Evolutionary conservation across 2,797 vertebrate genomes (phyloP).

Genomic region (Mallotus villosus): DNA sequence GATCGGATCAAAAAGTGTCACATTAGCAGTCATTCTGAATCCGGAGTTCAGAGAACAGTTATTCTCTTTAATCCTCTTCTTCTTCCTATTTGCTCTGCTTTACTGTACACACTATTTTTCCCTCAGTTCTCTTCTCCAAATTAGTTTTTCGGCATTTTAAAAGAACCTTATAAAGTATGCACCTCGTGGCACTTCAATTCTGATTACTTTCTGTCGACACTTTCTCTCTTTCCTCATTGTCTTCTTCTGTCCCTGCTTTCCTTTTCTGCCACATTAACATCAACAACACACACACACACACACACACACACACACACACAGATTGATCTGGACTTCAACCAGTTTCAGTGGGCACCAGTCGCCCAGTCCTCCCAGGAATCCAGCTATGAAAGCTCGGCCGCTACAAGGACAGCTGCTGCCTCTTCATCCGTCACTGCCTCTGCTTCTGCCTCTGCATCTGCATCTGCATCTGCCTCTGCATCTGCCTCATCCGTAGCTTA

Average conservation of each 20-base stretch:
- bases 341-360: constrained; percentile 78
- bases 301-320: constrained; percentile 45
- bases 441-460: constrained; percentile 44
- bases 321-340: constrained; percentile 82
- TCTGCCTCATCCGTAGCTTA: constrained; percentile 51
- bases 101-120: not conserved
- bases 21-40: not conserved
- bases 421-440: constrained; percentile 37
- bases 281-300: constrained; percentile 44
- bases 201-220: not conserved
- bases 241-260: not conserved
- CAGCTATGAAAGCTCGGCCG: constrained; percentile 64
- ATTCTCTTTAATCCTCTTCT: constrained; percentile 2
- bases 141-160: not conserved
- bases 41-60: not conserved
- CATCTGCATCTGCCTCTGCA: constrained; percentile 47
- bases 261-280: not conserved
- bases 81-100: constrained; percentile 3
- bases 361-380: constrained; percentile 68
- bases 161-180: not conserved
- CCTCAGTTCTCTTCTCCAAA: not conserved
- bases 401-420: constrained; percentile 41
- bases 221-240: not conserved
- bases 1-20: constrained; percentile 31
- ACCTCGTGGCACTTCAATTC: not conserved